Percentiles rank a stretch among this genome's conserved stretches.
These are phyloP conservation scores for Fragariocoptes setiger DNA, from an alignment of 1,140 invertebrate species.

Conservation along the genomic window DNA sequence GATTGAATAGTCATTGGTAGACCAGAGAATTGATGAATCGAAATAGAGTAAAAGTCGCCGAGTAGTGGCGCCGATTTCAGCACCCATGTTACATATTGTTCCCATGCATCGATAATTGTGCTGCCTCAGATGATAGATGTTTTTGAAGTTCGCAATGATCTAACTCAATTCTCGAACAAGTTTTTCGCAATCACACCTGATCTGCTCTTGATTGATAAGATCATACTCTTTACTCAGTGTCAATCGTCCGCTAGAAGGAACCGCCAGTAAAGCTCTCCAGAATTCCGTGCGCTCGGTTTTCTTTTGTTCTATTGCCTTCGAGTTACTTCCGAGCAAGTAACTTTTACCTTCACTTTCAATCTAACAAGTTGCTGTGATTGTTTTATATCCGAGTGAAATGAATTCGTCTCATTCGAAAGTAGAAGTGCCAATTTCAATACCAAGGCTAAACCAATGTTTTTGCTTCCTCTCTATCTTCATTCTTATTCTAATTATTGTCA, in stretches of 20 bases:
- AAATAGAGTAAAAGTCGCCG: no score
- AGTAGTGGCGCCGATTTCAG: constrained; percentile 96
- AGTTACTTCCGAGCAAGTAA: no score
- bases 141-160: background rate
- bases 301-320: constrained; percentile 16
- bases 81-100: constrained; percentile 99
- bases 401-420: no score
- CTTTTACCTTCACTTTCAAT: no score
- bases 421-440: no score
- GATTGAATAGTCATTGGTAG: no score
- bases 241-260: constrained; percentile 29
- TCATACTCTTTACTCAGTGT: constrained; percentile 78
- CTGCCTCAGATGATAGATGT: constrained; percentile 15
- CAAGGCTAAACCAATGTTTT: no score
- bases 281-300: constrained; percentile 19
- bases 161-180: constrained; percentile 30
- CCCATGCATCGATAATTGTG: constrained; percentile 75
- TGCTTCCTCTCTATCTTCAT: no score
- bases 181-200: constrained; percentile 60
- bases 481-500: no score
- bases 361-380: no score
- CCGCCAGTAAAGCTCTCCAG: constrained; percentile 26
- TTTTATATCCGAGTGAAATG: no score
- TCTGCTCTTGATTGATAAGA: constrained; percentile 51
- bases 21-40: no score